Evolutionary conservation across 2,113 vertebrate species (phyloP).

Genomic region (Varanus komodoensis): DNA sequence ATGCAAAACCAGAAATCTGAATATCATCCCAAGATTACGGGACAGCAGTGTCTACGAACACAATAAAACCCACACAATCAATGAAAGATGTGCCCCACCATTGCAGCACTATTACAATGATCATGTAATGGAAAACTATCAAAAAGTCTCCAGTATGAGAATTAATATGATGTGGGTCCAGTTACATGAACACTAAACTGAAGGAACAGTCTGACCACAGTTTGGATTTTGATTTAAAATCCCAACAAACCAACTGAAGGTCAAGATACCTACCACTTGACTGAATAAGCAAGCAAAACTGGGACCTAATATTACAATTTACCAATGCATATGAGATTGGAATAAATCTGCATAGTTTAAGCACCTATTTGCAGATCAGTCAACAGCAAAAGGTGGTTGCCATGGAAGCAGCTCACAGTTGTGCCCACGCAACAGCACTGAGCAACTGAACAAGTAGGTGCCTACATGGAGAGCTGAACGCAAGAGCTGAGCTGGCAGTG

Average conservation of each 20-base stretch:
- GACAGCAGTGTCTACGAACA: neutral
- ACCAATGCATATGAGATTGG: slow-evolving; percentile 5
- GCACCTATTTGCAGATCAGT: slow-evolving; percentile 24
- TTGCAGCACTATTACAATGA: neutral
- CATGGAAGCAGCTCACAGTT: slow-evolving; percentile 33
- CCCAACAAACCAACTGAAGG: neutral
- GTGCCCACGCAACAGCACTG: slow-evolving; percentile 26
- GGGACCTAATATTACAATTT: neutral
- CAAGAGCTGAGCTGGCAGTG: neutral
- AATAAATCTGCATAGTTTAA: slow-evolving; percentile 31
- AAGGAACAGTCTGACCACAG: neutral
- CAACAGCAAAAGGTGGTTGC: slow-evolving; percentile 30
- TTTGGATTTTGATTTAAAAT: neutral
- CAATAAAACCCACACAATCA: neutral
- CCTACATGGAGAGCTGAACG: neutral
- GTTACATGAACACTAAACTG: neutral
- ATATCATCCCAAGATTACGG: neutral
- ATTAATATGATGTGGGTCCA: neutral
- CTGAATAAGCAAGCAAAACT: neutral
- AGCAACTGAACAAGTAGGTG: slow-evolving; percentile 26
- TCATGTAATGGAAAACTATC: neutral
- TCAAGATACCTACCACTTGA: neutral
- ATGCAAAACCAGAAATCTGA: neutral
- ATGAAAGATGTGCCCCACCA: neutral
- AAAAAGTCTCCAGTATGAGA: neutral